Percentiles rank a stretch among this genome's conserved stretches.
Conservation (phyloP, 1,140 invertebrate genomes). For the Metaphire vulgaris region DNA sequence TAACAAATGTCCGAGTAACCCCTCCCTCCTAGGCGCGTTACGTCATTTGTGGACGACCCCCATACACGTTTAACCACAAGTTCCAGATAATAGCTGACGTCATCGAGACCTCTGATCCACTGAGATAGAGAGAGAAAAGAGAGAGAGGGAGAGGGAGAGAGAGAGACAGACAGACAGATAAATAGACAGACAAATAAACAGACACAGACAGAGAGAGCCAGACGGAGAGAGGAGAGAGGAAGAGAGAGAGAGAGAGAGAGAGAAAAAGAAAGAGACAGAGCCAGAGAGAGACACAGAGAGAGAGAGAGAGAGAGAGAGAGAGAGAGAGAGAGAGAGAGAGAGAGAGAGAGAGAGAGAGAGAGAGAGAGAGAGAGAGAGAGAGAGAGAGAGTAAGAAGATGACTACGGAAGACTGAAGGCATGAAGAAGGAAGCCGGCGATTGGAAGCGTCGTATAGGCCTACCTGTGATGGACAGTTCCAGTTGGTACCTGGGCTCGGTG, state of each 20-base stretch:
- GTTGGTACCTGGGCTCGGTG: conserved; percentile 17
- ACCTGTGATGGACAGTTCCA: conserved; percentile 25
- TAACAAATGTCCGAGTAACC: no score
- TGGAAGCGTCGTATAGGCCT: no score
- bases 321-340: background rate
- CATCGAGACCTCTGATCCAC: no score
- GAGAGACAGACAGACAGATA: background rate
- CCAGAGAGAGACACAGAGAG: background rate
- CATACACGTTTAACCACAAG: no score
- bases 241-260: background rate
- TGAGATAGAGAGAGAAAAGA: no score
- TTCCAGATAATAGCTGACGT: no score
- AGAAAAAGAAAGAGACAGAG: background rate
- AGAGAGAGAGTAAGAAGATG: no score
- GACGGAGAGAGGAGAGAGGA: background rate
- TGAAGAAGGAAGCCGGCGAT: no score
- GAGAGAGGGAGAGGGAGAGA: background rate
- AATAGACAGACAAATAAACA: background rate
- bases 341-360: background rate
- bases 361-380: no score
- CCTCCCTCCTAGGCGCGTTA: no score
- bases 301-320: background rate
- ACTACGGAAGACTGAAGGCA: no score
- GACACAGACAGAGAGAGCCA: background rate
- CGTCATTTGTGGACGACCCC: no score